Base-by-base conservation (phyloP, 2,113 vertebrate genomes). In the Synchiropus splendidus region DNA sequence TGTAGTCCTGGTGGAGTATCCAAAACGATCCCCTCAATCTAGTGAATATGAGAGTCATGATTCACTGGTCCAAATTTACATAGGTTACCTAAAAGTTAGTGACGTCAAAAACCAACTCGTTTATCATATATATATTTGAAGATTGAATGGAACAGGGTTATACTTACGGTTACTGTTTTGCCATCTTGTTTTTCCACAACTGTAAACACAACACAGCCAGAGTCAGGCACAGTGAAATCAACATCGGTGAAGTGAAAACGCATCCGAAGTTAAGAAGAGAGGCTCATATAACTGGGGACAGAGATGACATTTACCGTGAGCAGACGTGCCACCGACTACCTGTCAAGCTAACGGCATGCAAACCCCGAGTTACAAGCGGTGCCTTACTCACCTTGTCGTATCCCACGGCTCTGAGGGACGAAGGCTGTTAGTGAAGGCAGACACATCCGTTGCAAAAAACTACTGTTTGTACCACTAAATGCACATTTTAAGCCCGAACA, bases 1-100 rank as follows among this genome's bases (percentile, higher is more conserved):
- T 80, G n/a, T n/a, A 76, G 81, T 31, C 10, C 63, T 2, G 56
- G 31, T 58, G 72, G 65, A 18, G 51, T 13, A 3, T 81, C 67
- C 36, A 79, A 18, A 37, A 87, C 81, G 36, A 57, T 59, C 32
- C 91, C 95, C 79, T 97, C 89, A 10, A 99, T 77, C 95, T 99
- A 79, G 8, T 27, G 8, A 27, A 27, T 5, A 8, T 27, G 21
- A 27, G 4, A 27, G 21, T 27, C 4, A 27, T 27, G 4, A 27
- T 27, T 8, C 21, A 32, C 2, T 48, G 18, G 21, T 13, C 2
- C 18, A 21, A 14, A 34, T 13, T 1, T 8, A 35, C 1, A 16
- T 34, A 16, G 14, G 6, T 12, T 8, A 27, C 10, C 17, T n/a
- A 10, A 12, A 6, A 41, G 9, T 41, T 18, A 10, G 6, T 10